Conservation (phyloP, 92 coral and sea anemone genomes). For the Zoanthus gigantus region DNA sequence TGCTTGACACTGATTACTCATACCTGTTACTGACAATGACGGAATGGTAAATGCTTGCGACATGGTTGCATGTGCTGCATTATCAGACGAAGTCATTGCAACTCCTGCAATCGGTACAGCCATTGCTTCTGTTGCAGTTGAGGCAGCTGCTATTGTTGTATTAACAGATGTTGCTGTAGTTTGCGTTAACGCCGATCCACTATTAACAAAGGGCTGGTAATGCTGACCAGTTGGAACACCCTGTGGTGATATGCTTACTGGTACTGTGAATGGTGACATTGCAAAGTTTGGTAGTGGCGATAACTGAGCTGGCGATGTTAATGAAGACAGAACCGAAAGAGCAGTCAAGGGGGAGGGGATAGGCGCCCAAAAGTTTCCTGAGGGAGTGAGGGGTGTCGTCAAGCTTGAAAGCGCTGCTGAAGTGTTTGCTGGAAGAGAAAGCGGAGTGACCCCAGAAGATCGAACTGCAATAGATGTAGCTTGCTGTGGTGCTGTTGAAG, state of each 20-base stretch:
- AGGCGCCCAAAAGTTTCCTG: slow-evolving; percentile 78
- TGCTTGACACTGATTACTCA: slow-evolving; percentile 36
- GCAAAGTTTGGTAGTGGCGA: slow-evolving; percentile 91
- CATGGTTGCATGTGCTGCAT: slow-evolving; percentile 58
- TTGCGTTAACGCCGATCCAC: slow-evolving; percentile 44
- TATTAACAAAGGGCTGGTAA: slow-evolving; percentile 69
- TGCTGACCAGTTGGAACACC: slow-evolving; percentile 81
- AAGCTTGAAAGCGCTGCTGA: slow-evolving; percentile 73
- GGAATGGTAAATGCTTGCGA: slow-evolving; percentile 39
- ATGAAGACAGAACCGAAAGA: slow-evolving; percentile 89
- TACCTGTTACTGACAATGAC: slow-evolving; percentile 46
- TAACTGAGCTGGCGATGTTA: slow-evolving; percentile 92
- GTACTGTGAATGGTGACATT: slow-evolving; percentile 95
- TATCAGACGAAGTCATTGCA: slow-evolving; percentile 51
- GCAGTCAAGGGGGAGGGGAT: slow-evolving; percentile 97
- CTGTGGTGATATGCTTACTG: slow-evolving; percentile 82
- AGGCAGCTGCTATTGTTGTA: slow-evolving; percentile 47
- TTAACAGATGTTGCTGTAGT: slow-evolving; percentile 52
- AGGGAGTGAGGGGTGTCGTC: slow-evolving; percentile 95
- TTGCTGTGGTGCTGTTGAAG: slow-evolving; percentile 84
- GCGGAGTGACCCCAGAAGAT: slow-evolving; percentile 81
- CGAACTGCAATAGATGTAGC: slow-evolving; percentile 80
- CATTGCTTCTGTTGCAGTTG: slow-evolving; percentile 36
- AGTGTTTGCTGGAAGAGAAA: slow-evolving; percentile 89
- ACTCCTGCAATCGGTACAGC: slow-evolving; percentile 58